Evolutionary conservation across 2,797 vertebrate genomes (phyloP).

Genomic region (Enteromius paludinosus): DNA sequence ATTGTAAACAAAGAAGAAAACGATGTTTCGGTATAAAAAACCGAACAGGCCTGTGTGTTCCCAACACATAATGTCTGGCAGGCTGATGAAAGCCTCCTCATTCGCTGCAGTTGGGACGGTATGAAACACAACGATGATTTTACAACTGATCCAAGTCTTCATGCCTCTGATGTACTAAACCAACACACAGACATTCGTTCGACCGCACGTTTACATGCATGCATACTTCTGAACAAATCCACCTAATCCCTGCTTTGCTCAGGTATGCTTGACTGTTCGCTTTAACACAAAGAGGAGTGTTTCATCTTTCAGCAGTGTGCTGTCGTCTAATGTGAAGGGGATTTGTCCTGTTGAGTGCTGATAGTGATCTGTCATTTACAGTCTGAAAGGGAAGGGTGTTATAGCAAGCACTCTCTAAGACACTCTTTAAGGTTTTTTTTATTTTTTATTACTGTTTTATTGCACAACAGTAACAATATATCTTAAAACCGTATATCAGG

Average conservation of each 20-base stretch:
- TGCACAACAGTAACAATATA: background rate
- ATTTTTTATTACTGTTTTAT: background rate
- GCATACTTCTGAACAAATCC: constrained; percentile 1
- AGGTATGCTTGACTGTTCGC: constrained; percentile 1
- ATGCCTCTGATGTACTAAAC: constrained; percentile 34
- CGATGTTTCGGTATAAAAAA: background rate
- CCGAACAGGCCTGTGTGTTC: background rate
- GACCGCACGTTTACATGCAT: background rate
- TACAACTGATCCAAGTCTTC: constrained; percentile 29
- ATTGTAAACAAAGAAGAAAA: background rate
- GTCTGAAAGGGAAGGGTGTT: background rate
- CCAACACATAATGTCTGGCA: constrained; percentile 26
- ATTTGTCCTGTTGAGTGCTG: constrained; percentile 25
- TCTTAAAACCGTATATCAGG: background rate
- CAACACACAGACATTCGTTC: background rate
- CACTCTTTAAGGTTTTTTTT: too few species aligned
- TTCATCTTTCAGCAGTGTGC: constrained; percentile 18
- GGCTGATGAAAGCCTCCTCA: constrained; percentile 24
- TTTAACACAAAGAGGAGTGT: background rate
- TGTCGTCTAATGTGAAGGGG: background rate
- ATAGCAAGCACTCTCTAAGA: constrained; percentile 10
- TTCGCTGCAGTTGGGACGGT: constrained; percentile 16
- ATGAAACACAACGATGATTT: constrained; percentile 28
- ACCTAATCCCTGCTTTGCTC: background rate
- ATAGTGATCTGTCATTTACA: background rate